Conservation (phyloP, 2,797 vertebrate genomes). For the Rhincodon typus region DNA sequence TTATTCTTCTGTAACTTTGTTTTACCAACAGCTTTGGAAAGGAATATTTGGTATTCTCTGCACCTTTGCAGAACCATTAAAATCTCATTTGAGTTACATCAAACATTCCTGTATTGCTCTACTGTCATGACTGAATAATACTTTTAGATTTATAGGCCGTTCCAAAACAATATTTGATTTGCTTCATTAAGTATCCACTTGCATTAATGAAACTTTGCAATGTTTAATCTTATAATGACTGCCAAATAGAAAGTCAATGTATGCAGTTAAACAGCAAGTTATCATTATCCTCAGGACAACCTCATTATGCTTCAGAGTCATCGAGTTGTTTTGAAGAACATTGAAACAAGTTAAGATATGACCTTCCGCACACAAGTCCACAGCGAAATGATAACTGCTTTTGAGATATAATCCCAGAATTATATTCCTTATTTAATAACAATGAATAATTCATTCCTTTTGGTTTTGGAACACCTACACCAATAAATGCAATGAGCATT, state of each 20-base stretch:
- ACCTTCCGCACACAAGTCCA: background rate
- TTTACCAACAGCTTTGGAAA: background rate
- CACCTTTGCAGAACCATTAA: background rate
- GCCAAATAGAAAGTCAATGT: background rate
- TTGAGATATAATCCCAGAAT: background rate
- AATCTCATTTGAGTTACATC: background rate
- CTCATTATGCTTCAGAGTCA: background rate
- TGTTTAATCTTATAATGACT: background rate
- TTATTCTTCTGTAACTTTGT: background rate
- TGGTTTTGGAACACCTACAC: background rate
- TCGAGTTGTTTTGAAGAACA: background rate
- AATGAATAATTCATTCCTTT: background rate
- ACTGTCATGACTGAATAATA: conserved; percentile 10
- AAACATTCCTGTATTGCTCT: background rate
- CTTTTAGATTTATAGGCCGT: background rate
- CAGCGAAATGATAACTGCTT: background rate
- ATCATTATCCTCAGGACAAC: background rate
- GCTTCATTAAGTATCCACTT: conserved; percentile 24
- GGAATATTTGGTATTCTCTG: background rate
- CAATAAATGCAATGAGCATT: background rate
- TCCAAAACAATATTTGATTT: background rate
- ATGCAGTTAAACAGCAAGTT: background rate
- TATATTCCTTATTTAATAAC: background rate
- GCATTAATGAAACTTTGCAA: background rate
- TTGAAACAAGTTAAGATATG: background rate